Evolutionary conservation across 2,888 invertebrate species (phyloP).

Genomic region (Dryomyza anilis): DNA sequence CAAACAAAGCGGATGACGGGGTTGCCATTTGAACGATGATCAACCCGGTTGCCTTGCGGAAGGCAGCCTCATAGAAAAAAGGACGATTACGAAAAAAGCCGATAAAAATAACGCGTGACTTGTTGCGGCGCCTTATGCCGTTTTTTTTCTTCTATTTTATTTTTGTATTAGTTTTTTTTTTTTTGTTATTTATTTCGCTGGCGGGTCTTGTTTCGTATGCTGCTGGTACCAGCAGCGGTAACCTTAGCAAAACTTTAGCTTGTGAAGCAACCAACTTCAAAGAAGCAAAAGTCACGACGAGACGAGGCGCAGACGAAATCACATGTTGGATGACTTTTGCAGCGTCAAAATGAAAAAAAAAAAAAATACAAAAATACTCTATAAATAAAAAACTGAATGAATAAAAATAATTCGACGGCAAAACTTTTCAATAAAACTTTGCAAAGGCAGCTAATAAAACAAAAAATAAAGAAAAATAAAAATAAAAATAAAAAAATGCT

Average conservation of each 20-base stretch:
- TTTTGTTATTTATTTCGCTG: neutral
- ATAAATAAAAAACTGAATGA: neutral
- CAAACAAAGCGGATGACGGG: too few relatives aligned
- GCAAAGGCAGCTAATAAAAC: slow-evolving; percentile 12
- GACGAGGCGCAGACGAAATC: neutral
- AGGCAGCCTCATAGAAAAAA: slow-evolving; percentile 35
- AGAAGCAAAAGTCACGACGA: slow-evolving; percentile 5
- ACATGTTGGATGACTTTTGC: neutral
- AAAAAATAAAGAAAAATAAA: slow-evolving; percentile 4
- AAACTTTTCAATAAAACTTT: slow-evolving; percentile 20
- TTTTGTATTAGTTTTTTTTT: slow-evolving; percentile 1
- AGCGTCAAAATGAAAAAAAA: neutral
- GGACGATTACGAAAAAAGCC: slow-evolving; percentile 3
- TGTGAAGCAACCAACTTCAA: slow-evolving; percentile 12
- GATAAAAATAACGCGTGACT: slow-evolving; percentile 23
- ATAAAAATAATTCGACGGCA: neutral
- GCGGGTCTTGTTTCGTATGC: neutral
- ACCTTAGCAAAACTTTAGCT: slow-evolving; percentile 16
- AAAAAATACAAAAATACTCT: neutral
- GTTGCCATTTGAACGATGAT: too few relatives aligned
- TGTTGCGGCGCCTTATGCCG: slow-evolving; percentile 16
- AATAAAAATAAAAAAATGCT: neutral
- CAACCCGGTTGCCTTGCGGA: neutral
- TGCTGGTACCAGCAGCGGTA: slow-evolving; percentile 15
- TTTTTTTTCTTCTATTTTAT: neutral